Base-by-base conservation (phyloP, 2,888 invertebrate species). In the Adineta ricciae region DNA sequence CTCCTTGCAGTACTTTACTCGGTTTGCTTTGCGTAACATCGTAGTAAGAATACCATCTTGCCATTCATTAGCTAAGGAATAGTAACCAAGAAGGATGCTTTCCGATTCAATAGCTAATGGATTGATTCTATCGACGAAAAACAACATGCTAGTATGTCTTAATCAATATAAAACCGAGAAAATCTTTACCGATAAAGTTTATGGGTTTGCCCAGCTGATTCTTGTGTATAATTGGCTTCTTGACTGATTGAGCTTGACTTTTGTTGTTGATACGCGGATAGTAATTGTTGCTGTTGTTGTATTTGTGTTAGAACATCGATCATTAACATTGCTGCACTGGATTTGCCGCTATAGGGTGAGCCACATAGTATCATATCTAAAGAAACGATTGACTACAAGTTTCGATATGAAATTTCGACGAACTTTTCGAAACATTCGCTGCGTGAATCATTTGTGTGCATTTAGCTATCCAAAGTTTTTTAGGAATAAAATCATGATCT, bases 21-120 rank as follows among this genome's bases (percentile, higher is more conserved):
- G 88, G 86, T 89, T 89, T 7, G 90, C 90, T 86, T 90, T 90
- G 84, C 88, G 88, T 88, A 89, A 89, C 7, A 90, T 89, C 82
- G 89, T 88, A n/a, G 90, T 90, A 84, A 90, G 88, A 82, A 90
- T 88, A 4, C 90, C 90, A 87, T 90, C 90, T 54, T 89, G 89
- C 89, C 90, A 90, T 87, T 90, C 90, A 86, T 88, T 87, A 86
- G 89, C 89, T 83, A 88, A 88, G 84, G 88, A 88, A 83, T 89
- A 88, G 49, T 88, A 87, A 36, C 90, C 90, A 88, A 90, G 90
- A 88, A 90, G 89, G 73, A 89, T 88, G 32, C 88, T 86, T 24
- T 88, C 87, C 85, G 90, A 88, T 86, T 90, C 90, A 36, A 89
- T 89, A 36, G 90, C 90, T 84, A 90, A 87, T 16, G 90, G 90